phyloP scores from a whole-genome alignment of 2,888 invertebrate genomes.

The Clostera curtula region DNA sequence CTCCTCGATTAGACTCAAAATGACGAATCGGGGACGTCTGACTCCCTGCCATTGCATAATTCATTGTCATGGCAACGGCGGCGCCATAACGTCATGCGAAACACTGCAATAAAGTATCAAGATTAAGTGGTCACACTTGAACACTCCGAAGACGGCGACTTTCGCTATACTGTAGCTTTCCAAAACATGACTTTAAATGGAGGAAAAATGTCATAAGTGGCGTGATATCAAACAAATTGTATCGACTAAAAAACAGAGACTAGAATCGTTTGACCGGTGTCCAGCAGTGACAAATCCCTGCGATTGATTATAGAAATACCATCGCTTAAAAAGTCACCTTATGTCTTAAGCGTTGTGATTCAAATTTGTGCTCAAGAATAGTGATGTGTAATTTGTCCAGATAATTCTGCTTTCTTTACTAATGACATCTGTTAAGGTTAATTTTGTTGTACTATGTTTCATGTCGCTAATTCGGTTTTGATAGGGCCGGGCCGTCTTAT shows the following conservation, averaged over 20 bases:
- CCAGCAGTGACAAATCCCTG: constrained; percentile 23
- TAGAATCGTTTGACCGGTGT: constrained; percentile 21
- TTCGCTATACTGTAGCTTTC: constrained; percentile 71
- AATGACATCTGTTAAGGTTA: constrained; percentile 43
- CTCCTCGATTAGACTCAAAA: too few species aligned
- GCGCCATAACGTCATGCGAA: constrained; percentile 22
- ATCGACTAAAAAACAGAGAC: constrained; percentile 17
- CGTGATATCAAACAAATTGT: constrained; percentile 10
- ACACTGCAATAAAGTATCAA: constrained; percentile 42
- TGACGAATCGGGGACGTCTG: too few species aligned
- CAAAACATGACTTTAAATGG: constrained; percentile 45
- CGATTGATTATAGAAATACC: constrained; percentile 26
- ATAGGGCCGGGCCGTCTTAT: constrained; percentile 29
- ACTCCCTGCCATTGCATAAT: too few species aligned
- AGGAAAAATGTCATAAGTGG: constrained; percentile 34
- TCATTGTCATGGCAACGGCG: too few species aligned
- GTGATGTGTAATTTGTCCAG: constrained; percentile 12
- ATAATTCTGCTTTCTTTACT: constrained; percentile 44
- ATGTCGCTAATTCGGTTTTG: constrained; percentile 43
- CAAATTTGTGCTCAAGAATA: constrained; percentile 10
- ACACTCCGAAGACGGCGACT: constrained; percentile 47
- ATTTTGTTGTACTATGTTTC: constrained; percentile 33
- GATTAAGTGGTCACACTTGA: constrained; percentile 41
- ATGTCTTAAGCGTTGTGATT: constrained; percentile 5
- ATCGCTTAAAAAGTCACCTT: constrained; percentile 17